Percentiles rank a stretch among this genome's conserved stretches.
These are phyloP conservation scores for Maconellicoccus hirsutus DNA, from an alignment of 1,140 invertebrate species.

Conservation along the genomic window DNA sequence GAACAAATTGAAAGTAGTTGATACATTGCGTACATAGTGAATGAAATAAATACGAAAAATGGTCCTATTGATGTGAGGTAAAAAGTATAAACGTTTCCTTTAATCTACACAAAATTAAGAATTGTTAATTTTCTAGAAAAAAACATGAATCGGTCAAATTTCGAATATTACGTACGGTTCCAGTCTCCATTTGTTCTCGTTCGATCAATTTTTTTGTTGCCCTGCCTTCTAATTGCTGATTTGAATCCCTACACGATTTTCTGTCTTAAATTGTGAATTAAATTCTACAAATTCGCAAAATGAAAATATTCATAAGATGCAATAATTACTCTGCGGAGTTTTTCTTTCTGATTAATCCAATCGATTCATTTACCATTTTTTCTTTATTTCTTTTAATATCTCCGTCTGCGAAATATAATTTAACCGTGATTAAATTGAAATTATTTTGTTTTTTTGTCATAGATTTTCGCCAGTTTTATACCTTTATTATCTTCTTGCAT, in stretches of 20 bases:
- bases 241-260: neutral
- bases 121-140: neutral
- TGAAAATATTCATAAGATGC: too few relatives aligned
- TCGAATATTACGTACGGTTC: conserved; percentile 53
- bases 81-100: conserved; percentile 76
- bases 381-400: too few relatives aligned
- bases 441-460: too few relatives aligned
- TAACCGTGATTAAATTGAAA: too few relatives aligned
- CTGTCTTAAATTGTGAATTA: too few relatives aligned
- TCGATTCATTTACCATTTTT: too few relatives aligned
- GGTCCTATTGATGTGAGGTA: conserved; percentile 78
- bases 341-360: too few relatives aligned
- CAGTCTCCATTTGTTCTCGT: conserved; percentile 77
- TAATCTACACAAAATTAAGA: conserved; percentile 46
- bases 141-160: neutral
- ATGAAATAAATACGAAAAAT: conserved; percentile 55
- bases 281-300: too few relatives aligned
- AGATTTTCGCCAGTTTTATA: too few relatives aligned
- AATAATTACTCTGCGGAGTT: too few relatives aligned
- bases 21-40: conserved; percentile 72
- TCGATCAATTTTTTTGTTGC: conserved; percentile 61
- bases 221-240: neutral
- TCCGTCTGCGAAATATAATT: too few relatives aligned
- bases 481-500: too few relatives aligned
- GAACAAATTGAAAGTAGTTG: conserved; percentile 80